These are phyloP conservation scores for Cichlasoma orientale DNA, from an alignment of 2,797 vertebrate species.

Conservation along the genomic window DNA sequence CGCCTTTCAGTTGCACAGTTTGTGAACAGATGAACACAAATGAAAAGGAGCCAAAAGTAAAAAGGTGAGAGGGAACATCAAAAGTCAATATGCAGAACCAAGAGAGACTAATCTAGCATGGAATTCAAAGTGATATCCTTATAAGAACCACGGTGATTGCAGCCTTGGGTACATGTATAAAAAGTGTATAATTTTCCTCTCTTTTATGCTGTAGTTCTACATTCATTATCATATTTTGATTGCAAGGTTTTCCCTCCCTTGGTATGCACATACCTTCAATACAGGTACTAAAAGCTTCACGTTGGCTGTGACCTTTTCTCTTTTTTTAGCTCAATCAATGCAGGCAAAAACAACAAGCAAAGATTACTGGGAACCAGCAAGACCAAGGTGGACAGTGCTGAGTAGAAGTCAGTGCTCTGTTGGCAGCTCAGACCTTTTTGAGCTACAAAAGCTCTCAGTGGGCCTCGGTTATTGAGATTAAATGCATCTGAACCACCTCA, in stretches of 20 bases:
- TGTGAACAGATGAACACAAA: slow-evolving; percentile 20
- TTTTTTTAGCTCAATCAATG: slow-evolving; percentile 61
- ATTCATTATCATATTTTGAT: slow-evolving; percentile 7
- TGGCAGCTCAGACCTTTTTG: slow-evolving; percentile 46
- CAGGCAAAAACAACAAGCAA: slow-evolving; percentile 42
- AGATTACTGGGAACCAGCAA: slow-evolving; percentile 14
- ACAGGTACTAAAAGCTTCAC: slow-evolving; percentile 40
- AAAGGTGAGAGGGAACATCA: slow-evolving; percentile 8
- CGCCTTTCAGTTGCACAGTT: slow-evolving; percentile 19
- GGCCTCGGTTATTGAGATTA: slow-evolving; percentile 34
- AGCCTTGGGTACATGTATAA: slow-evolving; percentile 5
- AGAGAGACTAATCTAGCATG: slow-evolving; percentile 25
- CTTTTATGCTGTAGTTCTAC: not conserved
- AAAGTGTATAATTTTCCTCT: not conserved
- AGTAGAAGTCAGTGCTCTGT: slow-evolving; percentile 2
- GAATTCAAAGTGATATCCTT: slow-evolving; percentile 16
- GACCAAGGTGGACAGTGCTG: slow-evolving; percentile 19
- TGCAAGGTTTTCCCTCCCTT: not conserved
- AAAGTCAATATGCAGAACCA: slow-evolving; percentile 35
- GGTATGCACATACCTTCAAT: slow-evolving; percentile 12
- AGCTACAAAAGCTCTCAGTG: slow-evolving; percentile 51
- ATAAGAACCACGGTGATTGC: not conserved
- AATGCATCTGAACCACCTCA: slow-evolving; percentile 35
- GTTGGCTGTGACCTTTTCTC: slow-evolving; percentile 58
- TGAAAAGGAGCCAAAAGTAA: slow-evolving; percentile 10